Evolutionary conservation across 2,888 invertebrate genomes (phyloP).

Genomic region (Dendrolimus pini): DNA sequence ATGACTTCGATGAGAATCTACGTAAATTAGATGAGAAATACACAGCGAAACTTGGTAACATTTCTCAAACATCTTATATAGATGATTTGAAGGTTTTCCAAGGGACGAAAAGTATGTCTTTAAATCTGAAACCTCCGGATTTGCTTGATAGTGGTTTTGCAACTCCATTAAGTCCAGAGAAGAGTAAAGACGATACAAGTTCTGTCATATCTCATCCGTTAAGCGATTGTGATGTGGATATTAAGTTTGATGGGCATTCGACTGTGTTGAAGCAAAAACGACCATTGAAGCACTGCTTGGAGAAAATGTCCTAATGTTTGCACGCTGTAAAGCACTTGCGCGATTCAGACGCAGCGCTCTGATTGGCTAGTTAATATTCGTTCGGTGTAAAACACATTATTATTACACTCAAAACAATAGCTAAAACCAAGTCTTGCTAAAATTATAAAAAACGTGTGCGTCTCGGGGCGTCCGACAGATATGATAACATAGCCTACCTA

Average conservation of each 20-base stretch:
- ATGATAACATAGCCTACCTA: no score
- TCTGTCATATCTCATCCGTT: conserved; percentile 81
- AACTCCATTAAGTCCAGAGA: conserved; percentile 78
- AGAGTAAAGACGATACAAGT: conserved; percentile 53
- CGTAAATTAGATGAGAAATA: conserved; percentile 48
- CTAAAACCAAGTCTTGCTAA: no score
- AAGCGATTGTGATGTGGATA: conserved; percentile 87
- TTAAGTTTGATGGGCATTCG: conserved; percentile 85
- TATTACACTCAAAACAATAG: no score
- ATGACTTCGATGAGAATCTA: conserved; percentile 64
- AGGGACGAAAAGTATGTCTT: conserved; percentile 49
- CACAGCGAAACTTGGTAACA: no score
- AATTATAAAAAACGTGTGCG: no score
- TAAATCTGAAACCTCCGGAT: conserved; percentile 46
- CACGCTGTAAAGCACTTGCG: no score
- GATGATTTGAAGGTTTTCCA: conserved; percentile 54
- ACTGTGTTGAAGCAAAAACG: conserved; percentile 87
- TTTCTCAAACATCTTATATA: conserved; percentile 34
- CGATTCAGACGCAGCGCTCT: no score
- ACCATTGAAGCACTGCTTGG: conserved; percentile 41
- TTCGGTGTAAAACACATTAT: no score
- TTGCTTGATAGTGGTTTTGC: conserved; percentile 79
- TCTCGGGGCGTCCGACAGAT: no score
- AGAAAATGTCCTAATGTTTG: not conserved
- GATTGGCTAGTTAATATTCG: no score